Conservation (phyloP, 2,797 vertebrate species). For the Hephaestus fuliginosus region DNA sequence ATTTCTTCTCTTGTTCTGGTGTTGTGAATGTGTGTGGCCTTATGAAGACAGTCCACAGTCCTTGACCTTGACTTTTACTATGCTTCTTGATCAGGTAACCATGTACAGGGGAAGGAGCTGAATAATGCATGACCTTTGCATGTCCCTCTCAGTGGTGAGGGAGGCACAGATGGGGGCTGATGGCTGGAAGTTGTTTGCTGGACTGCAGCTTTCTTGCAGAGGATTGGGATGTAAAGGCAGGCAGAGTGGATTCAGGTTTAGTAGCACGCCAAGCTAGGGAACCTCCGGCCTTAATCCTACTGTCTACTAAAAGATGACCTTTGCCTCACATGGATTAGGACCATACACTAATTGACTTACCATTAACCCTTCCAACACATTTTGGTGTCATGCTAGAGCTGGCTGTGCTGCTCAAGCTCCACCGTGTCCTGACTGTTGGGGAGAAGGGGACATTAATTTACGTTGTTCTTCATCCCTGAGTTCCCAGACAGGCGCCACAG, state of each 20-base stretch:
- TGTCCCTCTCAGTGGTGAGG: background rate
- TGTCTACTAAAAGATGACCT: constrained; percentile 65
- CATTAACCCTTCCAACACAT: constrained; percentile 57
- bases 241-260: constrained; percentile 18
- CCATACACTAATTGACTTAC: constrained; percentile 69
- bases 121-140: constrained; percentile 26
- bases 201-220: background rate
- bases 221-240: constrained; percentile 5
- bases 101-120: background rate
- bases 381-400: constrained; percentile 42
- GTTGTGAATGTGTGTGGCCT: background rate
- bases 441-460: constrained; percentile 54
- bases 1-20: background rate
- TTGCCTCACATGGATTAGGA: constrained; percentile 67
- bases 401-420: constrained; percentile 1
- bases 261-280: constrained; percentile 30
- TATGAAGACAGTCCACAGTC: background rate
- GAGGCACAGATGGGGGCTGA: background rate
- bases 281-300: constrained; percentile 54
- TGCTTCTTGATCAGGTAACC: constrained; percentile 20
- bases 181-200: constrained; percentile 11
- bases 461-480: constrained; percentile 26
- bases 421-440: constrained; percentile 3
- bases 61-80: constrained; percentile 24
- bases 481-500: constrained; percentile 43